Base-by-base conservation (phyloP, 2,888 invertebrate genomes). In the Arrhopalites spinosus region DNA sequence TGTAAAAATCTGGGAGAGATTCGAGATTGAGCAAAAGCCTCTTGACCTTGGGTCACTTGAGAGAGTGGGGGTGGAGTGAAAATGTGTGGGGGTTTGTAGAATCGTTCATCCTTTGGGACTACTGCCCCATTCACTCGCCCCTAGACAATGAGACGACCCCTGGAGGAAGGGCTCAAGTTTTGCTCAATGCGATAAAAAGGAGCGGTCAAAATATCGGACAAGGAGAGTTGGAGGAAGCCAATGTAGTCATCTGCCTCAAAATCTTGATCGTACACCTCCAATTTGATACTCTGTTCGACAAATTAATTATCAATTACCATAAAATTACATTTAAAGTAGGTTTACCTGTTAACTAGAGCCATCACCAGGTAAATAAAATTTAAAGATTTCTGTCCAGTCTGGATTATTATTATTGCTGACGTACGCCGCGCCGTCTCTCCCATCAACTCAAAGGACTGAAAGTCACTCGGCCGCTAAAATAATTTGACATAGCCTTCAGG, bases 381-480 rank as follows among this genome's bases (percentile, higher is more conserved):
- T 50, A 27, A 77, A 75, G 0, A 75, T 64, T 17, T 74, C 75
- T 0, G 25, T 17, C 77, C 77, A 77, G 15, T 75, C 73, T 1
- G 77, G 77, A 61, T 77, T 77, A 17, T 72, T 59, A 29, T 70
- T 64, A 30, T 77, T 29, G 27, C 59, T 61, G 15, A 74, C 25
- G 17, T 43, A 50, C 11, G 8, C 17, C 13, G 74, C 11, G 8
- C 17, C 13, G 74, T 74, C 20, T 74, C 29, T 20, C 61, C 68
- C 3, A 74, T 36, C 5, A 11, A 36, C 3, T 3, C 3, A 11
- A 7, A 36, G 5, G 36, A 11, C 36, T 36, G 5, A 36, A 36
- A 36, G 11, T 36, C 36, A 36, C 11, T 36, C 5, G 5, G 3
- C 11, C 36, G 3, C 5, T 36, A 11, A 11, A 11, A 36, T 11